Conservation (phyloP, 2,113 vertebrate genomes). For the Caloenas nicobarica region DNA sequence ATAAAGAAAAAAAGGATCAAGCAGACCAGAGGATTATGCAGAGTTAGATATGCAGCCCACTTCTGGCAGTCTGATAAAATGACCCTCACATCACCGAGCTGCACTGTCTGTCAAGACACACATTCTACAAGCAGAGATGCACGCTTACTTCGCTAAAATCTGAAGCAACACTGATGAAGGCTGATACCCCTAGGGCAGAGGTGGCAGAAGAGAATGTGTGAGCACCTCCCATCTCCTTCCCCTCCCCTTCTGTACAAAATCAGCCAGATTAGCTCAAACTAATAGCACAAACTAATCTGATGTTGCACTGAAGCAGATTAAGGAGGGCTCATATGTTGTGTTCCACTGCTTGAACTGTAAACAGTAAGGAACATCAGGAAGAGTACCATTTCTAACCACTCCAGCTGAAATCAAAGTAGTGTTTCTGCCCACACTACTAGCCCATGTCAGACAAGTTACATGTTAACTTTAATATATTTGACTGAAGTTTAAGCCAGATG, state of each 20-base stretch:
- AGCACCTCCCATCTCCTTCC: neutral
- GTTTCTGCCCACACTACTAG: neutral
- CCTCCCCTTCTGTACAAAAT: neutral
- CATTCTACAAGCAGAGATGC: neutral
- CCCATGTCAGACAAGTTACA: fast-evolving
- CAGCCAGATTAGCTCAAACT: neutral
- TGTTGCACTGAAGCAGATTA: neutral
- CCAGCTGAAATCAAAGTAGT: neutral
- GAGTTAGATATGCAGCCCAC: neutral
- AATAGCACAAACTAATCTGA: neutral
- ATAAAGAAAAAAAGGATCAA: neutral
- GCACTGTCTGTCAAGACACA: neutral
- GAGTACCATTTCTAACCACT: neutral
- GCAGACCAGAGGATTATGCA: neutral
- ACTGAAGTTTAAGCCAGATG: neutral
- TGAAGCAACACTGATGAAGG: neutral
- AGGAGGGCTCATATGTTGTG: neutral
- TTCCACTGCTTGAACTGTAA: neutral
- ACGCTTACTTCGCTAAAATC: neutral
- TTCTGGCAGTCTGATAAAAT: neutral
- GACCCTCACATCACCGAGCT: neutral
- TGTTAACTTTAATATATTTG: neutral
- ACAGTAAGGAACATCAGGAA: neutral
- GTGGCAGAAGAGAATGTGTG: neutral
- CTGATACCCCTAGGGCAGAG: neutral